Conservation (phyloP, 2,888 invertebrate species). For the Marronus borbonicus region DNA sequence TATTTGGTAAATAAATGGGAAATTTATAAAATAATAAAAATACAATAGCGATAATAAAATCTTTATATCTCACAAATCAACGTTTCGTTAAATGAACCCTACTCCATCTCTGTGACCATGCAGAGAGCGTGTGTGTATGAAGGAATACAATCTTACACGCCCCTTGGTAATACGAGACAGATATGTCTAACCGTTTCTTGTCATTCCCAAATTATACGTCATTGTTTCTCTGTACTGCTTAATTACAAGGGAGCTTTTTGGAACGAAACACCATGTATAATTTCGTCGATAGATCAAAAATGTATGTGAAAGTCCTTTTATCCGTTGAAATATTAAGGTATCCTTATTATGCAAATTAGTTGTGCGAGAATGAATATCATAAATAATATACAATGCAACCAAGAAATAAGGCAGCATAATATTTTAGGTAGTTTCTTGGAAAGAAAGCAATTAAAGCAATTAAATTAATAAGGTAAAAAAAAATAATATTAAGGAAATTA, state of each 20-base stretch:
- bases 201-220: conserved; percentile 40
- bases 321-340: background rate
- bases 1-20: too few species aligned
- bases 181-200: conserved; percentile 45
- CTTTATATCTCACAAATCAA: background rate
- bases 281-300: conserved; percentile 21
- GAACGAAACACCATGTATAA: conserved; percentile 14
- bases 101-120: background rate
- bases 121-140: background rate
- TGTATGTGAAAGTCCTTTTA: conserved; percentile 23
- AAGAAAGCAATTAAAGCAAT: too few species aligned
- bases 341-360: background rate
- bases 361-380: background rate
- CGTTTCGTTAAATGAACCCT: background rate
- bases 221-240: conserved; percentile 36
- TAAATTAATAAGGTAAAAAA: too few species aligned
- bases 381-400: background rate
- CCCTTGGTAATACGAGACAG: conserved; percentile 20
- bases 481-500: too few species aligned
- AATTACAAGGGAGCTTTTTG: conserved; percentile 18
- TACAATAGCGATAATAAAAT: too few species aligned
- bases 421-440: background rate
- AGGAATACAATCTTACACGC: background rate
- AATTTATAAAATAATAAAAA: too few species aligned
- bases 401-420: background rate